Percentiles rank a stretch among this genome's conserved stretches.
phyloP scores from a whole-genome alignment of 2,888 invertebrate species.

The Melanargia galathea region DNA sequence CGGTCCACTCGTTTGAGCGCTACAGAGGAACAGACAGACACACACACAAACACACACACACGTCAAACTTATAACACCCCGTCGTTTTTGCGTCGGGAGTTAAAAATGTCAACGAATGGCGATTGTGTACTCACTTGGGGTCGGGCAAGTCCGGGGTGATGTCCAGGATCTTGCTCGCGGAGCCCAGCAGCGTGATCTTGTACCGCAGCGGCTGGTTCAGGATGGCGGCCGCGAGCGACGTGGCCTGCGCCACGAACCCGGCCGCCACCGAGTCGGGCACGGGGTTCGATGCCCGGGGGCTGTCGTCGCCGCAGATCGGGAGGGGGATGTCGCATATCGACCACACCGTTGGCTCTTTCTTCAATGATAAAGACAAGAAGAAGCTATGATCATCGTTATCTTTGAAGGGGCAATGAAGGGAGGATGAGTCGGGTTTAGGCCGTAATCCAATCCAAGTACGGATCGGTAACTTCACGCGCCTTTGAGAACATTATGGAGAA shows the following conservation, averaged over 20 bases:
- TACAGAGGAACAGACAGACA: too few relatives aligned
- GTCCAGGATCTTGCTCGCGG: conserved; percentile 91
- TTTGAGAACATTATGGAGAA: too few relatives aligned
- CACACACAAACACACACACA: too few relatives aligned
- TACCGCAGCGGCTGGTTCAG: conserved; percentile 94
- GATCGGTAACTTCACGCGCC: too few relatives aligned
- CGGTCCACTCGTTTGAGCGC: too few relatives aligned
- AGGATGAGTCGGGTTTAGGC: too few relatives aligned
- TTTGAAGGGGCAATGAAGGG: too few relatives aligned
- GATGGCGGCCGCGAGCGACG: conserved; percentile 90
- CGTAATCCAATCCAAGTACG: too few relatives aligned
- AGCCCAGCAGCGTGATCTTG: conserved; percentile 90
- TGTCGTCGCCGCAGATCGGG: conserved; percentile 66
- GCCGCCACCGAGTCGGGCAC: conserved; percentile 92
- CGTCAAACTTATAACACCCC: too few relatives aligned
- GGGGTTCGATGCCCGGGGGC: conserved; percentile 49
- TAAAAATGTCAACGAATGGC: too few relatives aligned
- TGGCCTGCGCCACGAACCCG: conserved; percentile 92
- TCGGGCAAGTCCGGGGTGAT: conserved; percentile 81
- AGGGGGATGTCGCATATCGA: conserved; percentile 63
- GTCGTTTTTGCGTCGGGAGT: too few relatives aligned
- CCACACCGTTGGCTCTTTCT: conserved; percentile 63
- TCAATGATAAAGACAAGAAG: background rate
- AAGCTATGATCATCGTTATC: too few relatives aligned
- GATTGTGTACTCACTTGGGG: conserved; percentile 59